Percentiles rank a stretch among this genome's conserved stretches.
phyloP scores from a whole-genome alignment of 2,113 vertebrate genomes.

The Bufo gargarizans region DNA sequence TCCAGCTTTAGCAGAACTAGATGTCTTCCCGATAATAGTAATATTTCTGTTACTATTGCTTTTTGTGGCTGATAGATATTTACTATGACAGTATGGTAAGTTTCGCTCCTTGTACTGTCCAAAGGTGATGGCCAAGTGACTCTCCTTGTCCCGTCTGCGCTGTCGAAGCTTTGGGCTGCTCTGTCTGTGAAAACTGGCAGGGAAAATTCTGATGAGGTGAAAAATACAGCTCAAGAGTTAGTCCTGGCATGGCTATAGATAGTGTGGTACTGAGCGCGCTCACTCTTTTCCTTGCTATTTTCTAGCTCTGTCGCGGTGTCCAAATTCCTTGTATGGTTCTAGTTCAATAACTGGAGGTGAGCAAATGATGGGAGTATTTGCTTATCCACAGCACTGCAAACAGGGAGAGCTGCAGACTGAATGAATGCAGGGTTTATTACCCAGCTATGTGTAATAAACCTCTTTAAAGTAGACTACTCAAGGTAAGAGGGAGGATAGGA shows the following conservation, averaged over 20 bases:
- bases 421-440: background rate
- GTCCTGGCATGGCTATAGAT: background rate
- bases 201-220: conserved; percentile 26
- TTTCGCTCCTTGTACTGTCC: background rate
- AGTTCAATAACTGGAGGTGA: background rate
- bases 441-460: conserved; percentile 3
- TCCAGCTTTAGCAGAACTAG: no score
- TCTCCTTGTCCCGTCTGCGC: background rate
- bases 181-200: conserved; percentile 27
- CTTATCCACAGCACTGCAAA: background rate
- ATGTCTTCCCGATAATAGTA: no score
- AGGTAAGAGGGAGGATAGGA: background rate
- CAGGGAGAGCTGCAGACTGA: background rate
- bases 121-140: background rate
- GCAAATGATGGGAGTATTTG: background rate
- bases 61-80: no score
- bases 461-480: background rate
- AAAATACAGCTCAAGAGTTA: conserved; percentile 6
- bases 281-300: background rate
- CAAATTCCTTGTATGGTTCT: background rate
- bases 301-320: background rate
- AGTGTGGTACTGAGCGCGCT: background rate
- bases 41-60: no score
- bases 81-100: no score
- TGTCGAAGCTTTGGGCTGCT: background rate